phyloP scores from a whole-genome alignment of 2,113 vertebrate genomes.

The Lamprotornis superbus region DNA sequence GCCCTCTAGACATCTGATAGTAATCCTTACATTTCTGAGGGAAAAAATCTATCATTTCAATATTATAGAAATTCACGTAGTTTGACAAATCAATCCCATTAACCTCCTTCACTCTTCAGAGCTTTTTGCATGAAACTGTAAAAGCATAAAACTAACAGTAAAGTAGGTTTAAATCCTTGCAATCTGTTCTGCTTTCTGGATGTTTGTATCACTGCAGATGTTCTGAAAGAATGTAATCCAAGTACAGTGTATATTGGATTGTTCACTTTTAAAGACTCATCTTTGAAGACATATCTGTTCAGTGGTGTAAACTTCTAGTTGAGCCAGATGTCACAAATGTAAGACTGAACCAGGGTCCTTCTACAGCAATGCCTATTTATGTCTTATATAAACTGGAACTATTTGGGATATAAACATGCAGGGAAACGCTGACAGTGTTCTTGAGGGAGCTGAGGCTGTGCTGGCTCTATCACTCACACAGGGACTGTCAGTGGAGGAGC shows the following conservation, averaged over 20 bases:
- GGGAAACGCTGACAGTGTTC: not conserved
- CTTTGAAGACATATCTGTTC: not conserved
- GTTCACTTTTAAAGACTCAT: not conserved
- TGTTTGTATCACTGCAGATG: not conserved
- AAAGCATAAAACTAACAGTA: not conserved
- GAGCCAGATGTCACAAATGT: not conserved
- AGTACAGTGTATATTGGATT: not conserved
- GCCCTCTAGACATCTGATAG: not conserved
- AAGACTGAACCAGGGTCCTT: not conserved
- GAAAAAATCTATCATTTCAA: not conserved
- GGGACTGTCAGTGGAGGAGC: not conserved
- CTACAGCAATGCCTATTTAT: not conserved
- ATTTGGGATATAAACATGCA: not conserved
- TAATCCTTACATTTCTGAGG: not conserved
- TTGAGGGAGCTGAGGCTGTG: not conserved
- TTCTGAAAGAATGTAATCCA: not conserved
- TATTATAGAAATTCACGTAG: not conserved
- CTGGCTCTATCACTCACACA: not conserved
- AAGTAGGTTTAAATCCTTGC: conserved; percentile 1
- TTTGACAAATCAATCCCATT: conserved; percentile 19
- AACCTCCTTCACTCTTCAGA: conserved; percentile 2
- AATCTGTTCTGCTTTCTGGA: not conserved
- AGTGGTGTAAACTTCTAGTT: not conserved
- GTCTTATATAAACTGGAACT: not conserved
- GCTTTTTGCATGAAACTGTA: not conserved